Percentiles rank a stretch among this genome's conserved stretches.
Evolutionary conservation across 2,113 vertebrate genomes (phyloP).

Genomic region (Tachuris rubrigastra): DNA sequence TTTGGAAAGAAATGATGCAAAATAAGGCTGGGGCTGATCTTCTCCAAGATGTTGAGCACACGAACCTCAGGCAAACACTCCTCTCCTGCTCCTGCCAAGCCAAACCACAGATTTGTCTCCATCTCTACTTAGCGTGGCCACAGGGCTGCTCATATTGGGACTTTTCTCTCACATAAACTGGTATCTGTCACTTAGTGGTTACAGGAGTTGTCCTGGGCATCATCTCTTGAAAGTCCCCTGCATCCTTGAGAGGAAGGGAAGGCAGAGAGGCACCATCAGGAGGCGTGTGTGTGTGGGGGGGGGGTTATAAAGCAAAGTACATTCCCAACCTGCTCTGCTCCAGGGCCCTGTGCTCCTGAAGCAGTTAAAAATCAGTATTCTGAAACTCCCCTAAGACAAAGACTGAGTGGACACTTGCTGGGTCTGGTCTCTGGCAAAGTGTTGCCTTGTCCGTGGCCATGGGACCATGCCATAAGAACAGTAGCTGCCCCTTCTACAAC

Average conservation of each 20-base stretch:
- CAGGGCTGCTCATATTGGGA: not conserved
- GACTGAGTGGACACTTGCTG: not conserved
- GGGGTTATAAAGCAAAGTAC: not conserved
- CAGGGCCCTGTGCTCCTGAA: not conserved
- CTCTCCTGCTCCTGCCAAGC: not conserved
- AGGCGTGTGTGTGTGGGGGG: not conserved
- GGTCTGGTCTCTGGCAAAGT: not conserved
- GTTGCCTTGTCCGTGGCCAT: not conserved
- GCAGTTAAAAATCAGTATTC: not conserved
- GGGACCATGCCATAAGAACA: not conserved
- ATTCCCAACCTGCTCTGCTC: not conserved
- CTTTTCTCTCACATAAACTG: not conserved
- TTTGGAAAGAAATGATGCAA: conserved; percentile 2
- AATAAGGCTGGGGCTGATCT: not conserved
- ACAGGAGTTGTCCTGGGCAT: not conserved
- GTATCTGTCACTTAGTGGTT: not conserved
- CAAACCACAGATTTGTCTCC: conserved; percentile 12
- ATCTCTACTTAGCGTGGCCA: not conserved
- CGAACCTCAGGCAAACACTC: not conserved
- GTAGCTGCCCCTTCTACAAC: not conserved
- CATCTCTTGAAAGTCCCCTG: not conserved
- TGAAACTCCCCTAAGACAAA: not conserved
- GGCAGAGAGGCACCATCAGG: not conserved
- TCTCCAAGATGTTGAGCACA: rapidly evolving
- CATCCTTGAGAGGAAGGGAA: rapidly evolving